A percentile compares a stretch with the other conserved stretches of the same genome.
Evolutionary conservation across 2,888 invertebrate species (phyloP).

Genomic region (Clusia tigrina): DNA sequence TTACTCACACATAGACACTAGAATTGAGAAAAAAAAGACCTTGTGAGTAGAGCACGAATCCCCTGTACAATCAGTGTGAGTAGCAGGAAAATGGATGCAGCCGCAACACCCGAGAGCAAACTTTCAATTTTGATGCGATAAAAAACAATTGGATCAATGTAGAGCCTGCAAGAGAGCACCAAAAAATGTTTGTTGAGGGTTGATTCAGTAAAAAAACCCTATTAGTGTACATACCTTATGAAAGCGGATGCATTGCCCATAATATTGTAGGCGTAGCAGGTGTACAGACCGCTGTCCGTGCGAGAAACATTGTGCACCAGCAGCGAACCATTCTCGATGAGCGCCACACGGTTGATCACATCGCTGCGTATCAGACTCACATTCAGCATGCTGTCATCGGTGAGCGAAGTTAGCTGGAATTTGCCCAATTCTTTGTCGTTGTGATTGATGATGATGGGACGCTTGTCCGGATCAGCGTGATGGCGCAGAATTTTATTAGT

Average conservation of each 20-base stretch:
- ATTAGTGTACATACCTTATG: conserved; percentile 66
- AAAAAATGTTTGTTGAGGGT: conserved; percentile 2
- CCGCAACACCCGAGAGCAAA: conserved; percentile 80
- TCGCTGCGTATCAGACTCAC: conserved; percentile 45
- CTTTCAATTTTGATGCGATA: conserved; percentile 85
- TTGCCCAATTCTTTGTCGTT: conserved; percentile 54
- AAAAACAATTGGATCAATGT: conserved; percentile 86
- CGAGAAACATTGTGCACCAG: conserved; percentile 76
- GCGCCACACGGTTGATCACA: conserved; percentile 49
- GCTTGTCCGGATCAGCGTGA: conserved; percentile 74
- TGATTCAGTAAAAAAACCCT: not conserved
- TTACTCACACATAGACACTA: not conserved
- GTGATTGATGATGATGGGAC: conserved; percentile 57
- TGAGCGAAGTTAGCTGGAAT: conserved; percentile 54
- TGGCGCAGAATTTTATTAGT: conserved; percentile 76
- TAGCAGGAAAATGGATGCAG: conserved; percentile 81
- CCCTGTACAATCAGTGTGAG: conserved; percentile 83
- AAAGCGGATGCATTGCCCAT: conserved; percentile 79
- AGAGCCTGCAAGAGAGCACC: conserved; percentile 65
- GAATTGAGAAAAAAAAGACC: conserved; percentile 67
- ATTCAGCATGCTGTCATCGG: conserved; percentile 50
- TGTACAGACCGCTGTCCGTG: conserved; percentile 85
- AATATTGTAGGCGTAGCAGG: conserved; percentile 86
- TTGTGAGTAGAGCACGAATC: conserved; percentile 73
- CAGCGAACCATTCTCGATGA: conserved; percentile 81